Base-by-base conservation (phyloP, 30 jellyfish, hydroid and myxozoan species). In the Rhopilema esculentum region DNA sequence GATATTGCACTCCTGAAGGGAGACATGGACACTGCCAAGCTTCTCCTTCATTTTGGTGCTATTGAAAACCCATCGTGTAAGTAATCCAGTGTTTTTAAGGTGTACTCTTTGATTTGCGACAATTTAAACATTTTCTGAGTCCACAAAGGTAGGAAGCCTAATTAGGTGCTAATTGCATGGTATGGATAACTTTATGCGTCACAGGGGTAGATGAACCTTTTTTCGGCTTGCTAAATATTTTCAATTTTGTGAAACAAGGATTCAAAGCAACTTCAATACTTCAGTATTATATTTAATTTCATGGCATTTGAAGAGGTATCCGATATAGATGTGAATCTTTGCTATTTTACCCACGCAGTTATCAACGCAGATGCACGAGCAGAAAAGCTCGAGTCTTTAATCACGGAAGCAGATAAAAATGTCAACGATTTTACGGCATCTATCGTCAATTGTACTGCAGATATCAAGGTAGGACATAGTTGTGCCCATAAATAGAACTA, bases 1-100 rank as follows among this genome's bases (percentile, higher is more conserved):
- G 99, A 95, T 72, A 91, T 95, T 72, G 97, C 99, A 0, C 48
- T 89, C 78, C 92, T 95, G 93, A 82, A 75, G 27, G 94, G 97
- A 20, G 97, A 95, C 63, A 31, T 75, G 16, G 99, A 95, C 24
- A 89, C 91, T 25, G 90, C 96, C 52, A 82, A 85, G 80, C 30
- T 95, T 18, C 69, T 95, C 62, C 79, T 95, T 31, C 63, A 62
- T 28, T 87, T 86, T 80, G 99, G 99, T 57, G 99, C 97, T 24
- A 90, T 68, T 63, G 99, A 95, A 73, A 95, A 95, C 68, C 97
- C 93, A 8, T 83, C 91, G 1, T 95, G 98, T 95, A 78, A 77
- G 97, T 67, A 0, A 4, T 9, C 48, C 15, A 27, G 15, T 52
- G 8, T 27, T 49, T 0, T 21, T 50, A 12, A 40, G 12, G 57